These are phyloP conservation scores for Melanchra persicariae DNA, from an alignment of 2,888 invertebrate species.

Conservation along the genomic window DNA sequence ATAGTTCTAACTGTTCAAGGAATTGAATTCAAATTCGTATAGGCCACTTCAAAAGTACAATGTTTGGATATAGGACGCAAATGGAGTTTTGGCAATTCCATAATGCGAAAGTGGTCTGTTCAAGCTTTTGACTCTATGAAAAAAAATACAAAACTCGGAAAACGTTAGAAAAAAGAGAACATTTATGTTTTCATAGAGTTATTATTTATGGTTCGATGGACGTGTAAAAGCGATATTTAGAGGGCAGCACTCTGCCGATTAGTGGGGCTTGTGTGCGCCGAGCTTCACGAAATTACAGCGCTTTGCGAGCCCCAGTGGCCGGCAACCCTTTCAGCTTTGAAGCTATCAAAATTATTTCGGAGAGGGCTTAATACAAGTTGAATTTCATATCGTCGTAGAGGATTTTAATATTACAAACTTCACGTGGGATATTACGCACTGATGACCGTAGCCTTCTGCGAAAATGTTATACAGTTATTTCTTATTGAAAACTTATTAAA, in stretches of 20 bases:
- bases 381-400: constrained; percentile 71
- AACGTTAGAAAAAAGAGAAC: constrained; percentile 90
- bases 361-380: constrained; percentile 76
- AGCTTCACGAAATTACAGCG: constrained; percentile 78
- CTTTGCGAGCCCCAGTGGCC: constrained; percentile 76
- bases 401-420: constrained; percentile 73
- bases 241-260: constrained; percentile 89
- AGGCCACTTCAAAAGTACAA: constrained; percentile 62
- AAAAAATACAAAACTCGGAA: constrained; percentile 88
- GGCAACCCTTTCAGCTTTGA: constrained; percentile 88
- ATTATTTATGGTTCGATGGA: constrained; percentile 90
- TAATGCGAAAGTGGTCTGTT: constrained; percentile 91
- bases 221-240: constrained; percentile 90
- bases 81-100: constrained; percentile 91
- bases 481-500: constrained; percentile 55
- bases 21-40: constrained; percentile 67
- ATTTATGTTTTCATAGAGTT: constrained; percentile 90
- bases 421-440: constrained; percentile 70
- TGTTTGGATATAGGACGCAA: constrained; percentile 75
- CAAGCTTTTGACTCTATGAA: constrained; percentile 91
- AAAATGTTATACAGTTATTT: constrained; percentile 53
- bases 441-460: constrained; percentile 62
- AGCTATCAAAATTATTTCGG: constrained; percentile 87
- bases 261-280: constrained; percentile 80
- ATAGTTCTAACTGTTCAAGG: constrained; percentile 52